phyloP scores from a whole-genome alignment of 2,888 invertebrate species.

The Caenorhabditis angaria region DNA sequence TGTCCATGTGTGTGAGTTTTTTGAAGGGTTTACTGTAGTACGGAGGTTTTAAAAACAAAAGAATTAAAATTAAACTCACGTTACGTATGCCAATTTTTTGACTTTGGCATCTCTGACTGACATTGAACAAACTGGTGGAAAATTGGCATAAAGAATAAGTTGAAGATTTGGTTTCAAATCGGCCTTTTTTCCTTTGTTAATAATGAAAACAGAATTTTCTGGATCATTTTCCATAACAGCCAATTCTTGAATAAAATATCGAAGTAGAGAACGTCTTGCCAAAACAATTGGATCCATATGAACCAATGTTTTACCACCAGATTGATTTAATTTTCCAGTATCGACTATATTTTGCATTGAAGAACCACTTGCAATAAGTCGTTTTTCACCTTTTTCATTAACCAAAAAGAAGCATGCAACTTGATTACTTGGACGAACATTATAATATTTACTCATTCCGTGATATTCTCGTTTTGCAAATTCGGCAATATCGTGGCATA shows the following conservation, averaged over 20 bases:
- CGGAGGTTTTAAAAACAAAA: no score
- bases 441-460: slow-evolving; percentile 18
- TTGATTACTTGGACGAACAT: slow-evolving; percentile 19
- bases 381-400: slow-evolving; percentile 46
- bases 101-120: slow-evolving; percentile 16
- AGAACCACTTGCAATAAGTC: slow-evolving; percentile 29
- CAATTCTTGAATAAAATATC: slow-evolving; percentile 27
- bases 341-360: slow-evolving; percentile 21
- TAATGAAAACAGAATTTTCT: slow-evolving; percentile 26
- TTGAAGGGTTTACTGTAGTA: no score
- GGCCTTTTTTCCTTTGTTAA: slow-evolving; percentile 20
- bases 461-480: slow-evolving; percentile 39
- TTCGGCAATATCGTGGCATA: slow-evolving; percentile 23
- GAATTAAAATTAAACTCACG: slow-evolving; percentile 13
- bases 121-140: slow-evolving; percentile 18
- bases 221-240: background rate
- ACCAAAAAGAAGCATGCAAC: slow-evolving; percentile 47
- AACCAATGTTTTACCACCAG: slow-evolving; percentile 34
- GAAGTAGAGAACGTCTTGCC: slow-evolving; percentile 38
- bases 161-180: slow-evolving; percentile 26
- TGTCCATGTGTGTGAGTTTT: no score
- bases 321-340: slow-evolving; percentile 20
- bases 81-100: slow-evolving; percentile 20
- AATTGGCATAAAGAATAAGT: slow-evolving; percentile 36
- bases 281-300: slow-evolving; percentile 48